Percentiles rank a stretch among this genome's conserved stretches.
phyloP scores from a whole-genome alignment of 1,140 invertebrate species.

The Cherax destructor region DNA sequence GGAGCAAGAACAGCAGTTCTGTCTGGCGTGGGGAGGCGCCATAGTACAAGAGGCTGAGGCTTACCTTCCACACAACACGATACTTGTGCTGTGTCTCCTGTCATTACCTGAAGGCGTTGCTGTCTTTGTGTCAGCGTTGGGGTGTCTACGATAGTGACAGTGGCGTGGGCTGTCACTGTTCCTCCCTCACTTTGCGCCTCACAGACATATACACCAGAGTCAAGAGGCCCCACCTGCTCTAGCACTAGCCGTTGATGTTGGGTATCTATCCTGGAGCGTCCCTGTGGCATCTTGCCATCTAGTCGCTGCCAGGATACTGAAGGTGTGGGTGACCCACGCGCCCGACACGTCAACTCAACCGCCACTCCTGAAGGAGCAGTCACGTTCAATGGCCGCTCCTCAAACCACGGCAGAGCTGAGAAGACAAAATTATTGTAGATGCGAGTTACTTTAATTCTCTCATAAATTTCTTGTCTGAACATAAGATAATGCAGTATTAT shows the following conservation, averaged over 20 bases:
- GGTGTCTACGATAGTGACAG: conserved; percentile 79
- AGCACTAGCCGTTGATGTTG: conserved; percentile 76
- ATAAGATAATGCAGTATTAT: no score
- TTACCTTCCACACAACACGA: conserved; percentile 61
- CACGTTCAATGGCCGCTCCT: conserved; percentile 62
- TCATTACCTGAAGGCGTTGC: conserved; percentile 45
- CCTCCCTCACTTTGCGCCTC: conserved; percentile 88
- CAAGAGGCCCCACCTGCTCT: conserved; percentile 83
- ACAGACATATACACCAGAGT: conserved; percentile 89
- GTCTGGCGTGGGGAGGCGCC: conserved; percentile 54
- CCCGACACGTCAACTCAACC: conserved; percentile 92
- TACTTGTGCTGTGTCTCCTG: conserved; percentile 26
- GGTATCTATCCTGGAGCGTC: conserved; percentile 81
- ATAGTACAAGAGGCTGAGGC: conserved; percentile 16
- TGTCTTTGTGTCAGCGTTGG: conserved; percentile 62
- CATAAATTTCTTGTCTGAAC: no score
- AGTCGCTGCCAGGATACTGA: conserved; percentile 92
- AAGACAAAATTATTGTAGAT: neutral
- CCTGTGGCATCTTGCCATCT: conserved; percentile 88
- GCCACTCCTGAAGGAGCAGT: conserved; percentile 74
- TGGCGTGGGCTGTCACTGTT: conserved; percentile 83
- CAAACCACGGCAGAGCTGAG: conserved; percentile 67
- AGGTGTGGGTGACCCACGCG: conserved; percentile 90
- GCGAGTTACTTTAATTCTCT: no score
- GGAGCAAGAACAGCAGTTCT: conserved; percentile 53